These are phyloP conservation scores for Zaprionus bogoriensis DNA, from an alignment of 2,888 invertebrate species.

Conservation along the genomic window DNA sequence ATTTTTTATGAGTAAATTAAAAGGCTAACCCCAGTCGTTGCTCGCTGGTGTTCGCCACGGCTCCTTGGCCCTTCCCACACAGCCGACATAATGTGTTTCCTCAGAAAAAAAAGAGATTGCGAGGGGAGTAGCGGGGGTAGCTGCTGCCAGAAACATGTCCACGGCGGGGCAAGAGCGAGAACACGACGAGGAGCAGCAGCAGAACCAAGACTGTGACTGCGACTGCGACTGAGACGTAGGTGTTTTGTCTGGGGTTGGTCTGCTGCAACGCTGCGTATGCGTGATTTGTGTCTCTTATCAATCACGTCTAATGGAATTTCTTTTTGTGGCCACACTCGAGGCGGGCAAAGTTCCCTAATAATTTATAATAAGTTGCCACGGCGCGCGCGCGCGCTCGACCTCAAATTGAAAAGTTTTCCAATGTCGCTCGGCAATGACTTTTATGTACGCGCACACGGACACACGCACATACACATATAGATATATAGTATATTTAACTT, in stretches of 20 bases:
- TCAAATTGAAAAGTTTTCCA: slow-evolving; percentile 70
- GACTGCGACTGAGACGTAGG: slow-evolving; percentile 15
- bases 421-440: slow-evolving; percentile 51
- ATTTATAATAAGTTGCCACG: slow-evolving; percentile 60
- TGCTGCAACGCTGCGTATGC: slow-evolving; percentile 58
- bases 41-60: slow-evolving; percentile 34
- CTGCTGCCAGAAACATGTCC: neutral
- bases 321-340: slow-evolving; percentile 45
- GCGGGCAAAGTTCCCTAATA: slow-evolving; percentile 67
- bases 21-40: slow-evolving; percentile 47
- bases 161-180: neutral
- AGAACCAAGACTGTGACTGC: neutral
- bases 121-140: neutral
- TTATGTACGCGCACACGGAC: neutral
- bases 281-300: slow-evolving; percentile 80
- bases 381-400: slow-evolving; percentile 36
- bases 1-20: slow-evolving; percentile 67
- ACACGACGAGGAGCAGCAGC: neutral
- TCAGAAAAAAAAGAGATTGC: no score
- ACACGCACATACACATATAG: neutral
- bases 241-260: slow-evolving; percentile 22
- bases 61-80: neutral
- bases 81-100: neutral
- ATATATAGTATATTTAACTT: slow-evolving; percentile 13
- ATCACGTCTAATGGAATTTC: slow-evolving; percentile 77